Evolutionary conservation across 2,797 vertebrate species (phyloP), one percentile per base, ranked within the genome.

Genomic region (Pteronotus mesoamericanus): DNA sequence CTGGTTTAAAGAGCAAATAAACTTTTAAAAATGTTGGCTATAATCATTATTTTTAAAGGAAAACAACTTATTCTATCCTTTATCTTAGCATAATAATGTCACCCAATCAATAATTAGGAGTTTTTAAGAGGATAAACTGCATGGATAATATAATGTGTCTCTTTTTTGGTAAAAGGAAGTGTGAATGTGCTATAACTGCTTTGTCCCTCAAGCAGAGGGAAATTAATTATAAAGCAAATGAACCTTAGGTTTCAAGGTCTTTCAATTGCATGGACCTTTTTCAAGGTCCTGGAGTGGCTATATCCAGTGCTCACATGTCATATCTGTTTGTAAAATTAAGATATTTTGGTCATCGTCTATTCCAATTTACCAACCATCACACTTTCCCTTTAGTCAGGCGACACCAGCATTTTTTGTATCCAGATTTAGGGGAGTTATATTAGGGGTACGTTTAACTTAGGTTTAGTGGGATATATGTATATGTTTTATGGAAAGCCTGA

Each of bases 1-100:
- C 64, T 86, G 44, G 10, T 74, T 95, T 94, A 94, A 85, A 95
- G 37, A 96, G 32, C 46, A 97, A 85, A 90, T 77, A 68, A 51
- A 83, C n/a, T 57, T 96, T 32, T 10, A 8, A 87, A 94, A 71
- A 64, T 75, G 26, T 39, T 61, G 61, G 22, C 12, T 57, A 32
- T 4, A 12, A 32, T 83, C 48, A 68, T 94, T 86, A 55, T 57
- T 95, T 96, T 91, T 86, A 61, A 91, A 92, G 79, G 26, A 86
- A 89, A 86, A 57, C 39, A 34, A 66, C 79, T 93, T 89, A 8
- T 46, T 89, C 48, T n/a, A 59, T 90, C 29, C 9, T 37, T 14
- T 42, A 53, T 26, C 46, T 75, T 83, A 79, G 32, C 29, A 74
- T 78, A 86, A 44, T 61, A 71, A 51, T 69, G 59, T 55, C 48